These are phyloP conservation scores for Zoanthus sansibaricus DNA, from an alignment of 92 coral and sea anemone species.

Conservation along the genomic window DNA sequence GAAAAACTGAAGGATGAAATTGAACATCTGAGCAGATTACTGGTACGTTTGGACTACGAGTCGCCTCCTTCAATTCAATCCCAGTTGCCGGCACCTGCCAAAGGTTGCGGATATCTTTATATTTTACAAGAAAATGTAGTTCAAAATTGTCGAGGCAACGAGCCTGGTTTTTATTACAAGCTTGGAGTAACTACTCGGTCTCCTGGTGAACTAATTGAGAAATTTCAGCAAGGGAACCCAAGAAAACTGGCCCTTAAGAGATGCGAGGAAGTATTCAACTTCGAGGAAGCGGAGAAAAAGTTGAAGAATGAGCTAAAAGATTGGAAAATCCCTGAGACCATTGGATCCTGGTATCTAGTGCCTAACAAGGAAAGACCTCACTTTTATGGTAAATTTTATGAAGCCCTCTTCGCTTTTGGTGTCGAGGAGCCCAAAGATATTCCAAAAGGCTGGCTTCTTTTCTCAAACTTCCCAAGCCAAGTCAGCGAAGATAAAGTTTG, in stretches of 20 bases:
- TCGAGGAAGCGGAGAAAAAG: constrained; percentile 31
- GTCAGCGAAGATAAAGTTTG: constrained; percentile 32
- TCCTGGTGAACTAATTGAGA: constrained; percentile 11
- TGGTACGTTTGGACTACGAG: constrained; percentile 22
- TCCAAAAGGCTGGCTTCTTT: constrained; percentile 45
- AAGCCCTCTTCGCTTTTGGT: neutral
- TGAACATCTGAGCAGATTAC: constrained; percentile 1
- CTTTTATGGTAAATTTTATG: constrained; percentile 42
- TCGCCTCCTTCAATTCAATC: constrained; percentile 31
- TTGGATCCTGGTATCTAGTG: constrained; percentile 13
- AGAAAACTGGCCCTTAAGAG: constrained; percentile 18
- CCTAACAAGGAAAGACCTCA: constrained; percentile 22
- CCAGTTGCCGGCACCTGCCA: neutral
- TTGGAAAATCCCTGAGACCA: neutral
- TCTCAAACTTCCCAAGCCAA: constrained; percentile 4
- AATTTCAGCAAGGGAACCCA: constrained; percentile 19
- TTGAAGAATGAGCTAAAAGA: constrained; percentile 30
- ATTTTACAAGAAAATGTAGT: constrained; percentile 16
- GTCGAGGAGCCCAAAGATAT: constrained; percentile 24
- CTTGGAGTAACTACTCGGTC: constrained; percentile 9
- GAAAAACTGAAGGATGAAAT: constrained; percentile 37
- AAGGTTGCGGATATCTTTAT: constrained; percentile 29
- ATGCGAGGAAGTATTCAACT: constrained; percentile 10
- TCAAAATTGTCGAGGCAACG: constrained; percentile 24
- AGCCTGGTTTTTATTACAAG: constrained; percentile 20